phyloP scores from a whole-genome alignment of 37 sponge, comb jelly and placozoan genomes.

The Diacarnus erythraeanus region DNA sequence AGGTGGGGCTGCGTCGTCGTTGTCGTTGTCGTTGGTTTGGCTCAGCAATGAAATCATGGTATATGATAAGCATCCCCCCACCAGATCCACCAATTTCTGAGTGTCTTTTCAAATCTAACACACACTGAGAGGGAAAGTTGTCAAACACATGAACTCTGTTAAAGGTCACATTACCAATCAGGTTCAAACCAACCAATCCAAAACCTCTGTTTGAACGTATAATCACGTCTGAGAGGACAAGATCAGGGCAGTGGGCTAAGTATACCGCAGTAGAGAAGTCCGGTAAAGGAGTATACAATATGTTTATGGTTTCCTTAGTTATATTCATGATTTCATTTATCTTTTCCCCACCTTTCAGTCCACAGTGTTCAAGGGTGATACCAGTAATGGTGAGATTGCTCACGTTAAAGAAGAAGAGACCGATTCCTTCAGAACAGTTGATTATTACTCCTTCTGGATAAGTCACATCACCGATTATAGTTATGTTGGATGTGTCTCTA shows the following conservation, averaged over 20 bases:
- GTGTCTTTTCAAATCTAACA: not conserved
- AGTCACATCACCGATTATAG: not conserved
- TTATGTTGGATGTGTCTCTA: not conserved
- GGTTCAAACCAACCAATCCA: conserved; percentile 33
- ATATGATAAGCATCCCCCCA: conserved; percentile 22
- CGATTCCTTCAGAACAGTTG: conserved; percentile 22
- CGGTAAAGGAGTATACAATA: not conserved
- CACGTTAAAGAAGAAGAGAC: conserved; percentile 34
- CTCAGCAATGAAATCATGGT: conserved; percentile 1
- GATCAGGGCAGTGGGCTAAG: conserved; percentile 8
- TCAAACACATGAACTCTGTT: not conserved
- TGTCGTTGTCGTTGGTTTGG: not conserved
- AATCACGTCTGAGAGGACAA: not conserved
- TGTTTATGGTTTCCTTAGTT: not conserved
- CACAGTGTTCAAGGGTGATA: conserved; percentile 28
- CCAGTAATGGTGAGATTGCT: conserved; percentile 2
- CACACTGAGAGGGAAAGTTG: conserved; percentile 13
- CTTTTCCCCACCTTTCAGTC: not conserved
- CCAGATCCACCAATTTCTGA: not conserved
- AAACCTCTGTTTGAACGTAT: conserved; percentile 16
- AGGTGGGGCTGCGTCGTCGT: not conserved
- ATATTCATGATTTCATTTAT: not conserved
- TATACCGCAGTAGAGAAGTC: not conserved
- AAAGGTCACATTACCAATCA: conserved; percentile 3
- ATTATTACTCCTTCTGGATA: conserved; percentile 7